Percentiles rank a stretch among this genome's conserved stretches.
Evolutionary conservation across 2,797 vertebrate genomes (phyloP).

Genomic region (Macropodus opercularis): DNA sequence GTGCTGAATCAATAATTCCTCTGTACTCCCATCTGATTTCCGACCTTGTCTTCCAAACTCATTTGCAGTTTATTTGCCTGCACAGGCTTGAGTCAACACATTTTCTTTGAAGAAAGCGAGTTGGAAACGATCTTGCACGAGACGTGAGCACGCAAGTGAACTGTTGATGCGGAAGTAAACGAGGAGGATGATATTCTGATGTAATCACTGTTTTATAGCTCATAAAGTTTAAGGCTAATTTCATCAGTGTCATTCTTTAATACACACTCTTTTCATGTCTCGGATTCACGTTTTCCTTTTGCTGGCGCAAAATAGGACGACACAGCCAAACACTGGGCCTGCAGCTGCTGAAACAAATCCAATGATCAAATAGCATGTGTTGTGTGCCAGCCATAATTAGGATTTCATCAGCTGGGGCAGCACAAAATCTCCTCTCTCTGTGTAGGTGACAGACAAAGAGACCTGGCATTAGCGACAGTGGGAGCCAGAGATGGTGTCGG

Average conservation of each 20-base stretch:
- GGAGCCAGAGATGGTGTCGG: conserved; percentile 1
- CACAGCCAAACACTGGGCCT: neutral
- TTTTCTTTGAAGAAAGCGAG: conserved; percentile 1
- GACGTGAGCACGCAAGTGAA: neutral
- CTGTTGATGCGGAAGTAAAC: neutral
- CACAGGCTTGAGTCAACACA: neutral
- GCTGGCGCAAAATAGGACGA: conserved; percentile 1
- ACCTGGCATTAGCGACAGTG: conserved; percentile 13
- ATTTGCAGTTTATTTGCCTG: conserved; percentile 31
- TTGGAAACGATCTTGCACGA: conserved; percentile 16
- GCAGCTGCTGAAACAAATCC: conserved; percentile 38
- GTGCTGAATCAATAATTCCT: conserved; percentile 33
- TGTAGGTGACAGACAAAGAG: conserved; percentile 16
- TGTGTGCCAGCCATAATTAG: conserved; percentile 5
- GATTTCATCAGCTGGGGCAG: conserved; percentile 7
- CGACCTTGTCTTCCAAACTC: conserved; percentile 14
- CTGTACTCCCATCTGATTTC: conserved; percentile 29
- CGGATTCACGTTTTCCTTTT: neutral
- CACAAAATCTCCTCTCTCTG: conserved; percentile 22
- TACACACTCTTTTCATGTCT: neutral
- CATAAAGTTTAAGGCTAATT: neutral
- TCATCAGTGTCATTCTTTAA: neutral
- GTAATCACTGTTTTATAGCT: conserved; percentile 4
- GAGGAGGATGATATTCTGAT: neutral
- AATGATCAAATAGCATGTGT: conserved; percentile 23